Evolutionary conservation across 2,113 vertebrate species (phyloP).

Genomic region (Pachyramphus minor): DNA sequence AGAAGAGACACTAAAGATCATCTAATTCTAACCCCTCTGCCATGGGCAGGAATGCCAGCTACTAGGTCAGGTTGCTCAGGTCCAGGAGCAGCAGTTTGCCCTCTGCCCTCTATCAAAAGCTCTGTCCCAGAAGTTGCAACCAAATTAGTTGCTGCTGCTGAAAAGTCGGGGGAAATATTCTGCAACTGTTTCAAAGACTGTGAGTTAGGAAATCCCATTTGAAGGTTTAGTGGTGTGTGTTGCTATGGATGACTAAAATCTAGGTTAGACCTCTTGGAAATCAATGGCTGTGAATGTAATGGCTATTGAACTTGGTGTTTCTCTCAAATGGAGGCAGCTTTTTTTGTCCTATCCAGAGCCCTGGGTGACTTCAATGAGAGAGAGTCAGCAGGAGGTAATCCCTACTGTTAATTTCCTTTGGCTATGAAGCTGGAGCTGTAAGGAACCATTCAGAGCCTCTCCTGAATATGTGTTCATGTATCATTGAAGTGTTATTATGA

Average conservation of each 20-base stretch:
- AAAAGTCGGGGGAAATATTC: not conserved
- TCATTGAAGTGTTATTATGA: not conserved
- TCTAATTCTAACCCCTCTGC: not conserved
- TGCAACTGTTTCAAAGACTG: not conserved
- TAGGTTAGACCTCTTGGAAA: slow-evolving; percentile 32
- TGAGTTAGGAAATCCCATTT: not conserved
- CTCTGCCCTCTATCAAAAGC: not conserved
- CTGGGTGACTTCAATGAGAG: not conserved
- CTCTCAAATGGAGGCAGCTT: not conserved
- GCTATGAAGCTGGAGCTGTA: not conserved
- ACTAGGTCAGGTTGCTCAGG: not conserved
- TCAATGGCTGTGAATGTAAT: slow-evolving; percentile 32
- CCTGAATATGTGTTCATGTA: not conserved
- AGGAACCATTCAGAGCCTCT: not conserved
- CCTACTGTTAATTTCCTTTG: not conserved
- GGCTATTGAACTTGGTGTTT: slow-evolving; percentile 5
- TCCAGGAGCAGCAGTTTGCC: not conserved
- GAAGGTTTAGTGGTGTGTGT: not conserved
- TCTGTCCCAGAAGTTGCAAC: not conserved
- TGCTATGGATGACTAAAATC: not conserved
- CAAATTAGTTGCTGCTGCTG: not conserved
- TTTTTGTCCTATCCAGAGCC: not conserved
- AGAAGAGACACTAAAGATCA: not conserved
- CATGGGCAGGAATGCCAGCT: not conserved
- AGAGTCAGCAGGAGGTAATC: not conserved